These are phyloP conservation scores for Paracyclopina nana DNA, from an alignment of 1,140 invertebrate species.

Conservation along the genomic window DNA sequence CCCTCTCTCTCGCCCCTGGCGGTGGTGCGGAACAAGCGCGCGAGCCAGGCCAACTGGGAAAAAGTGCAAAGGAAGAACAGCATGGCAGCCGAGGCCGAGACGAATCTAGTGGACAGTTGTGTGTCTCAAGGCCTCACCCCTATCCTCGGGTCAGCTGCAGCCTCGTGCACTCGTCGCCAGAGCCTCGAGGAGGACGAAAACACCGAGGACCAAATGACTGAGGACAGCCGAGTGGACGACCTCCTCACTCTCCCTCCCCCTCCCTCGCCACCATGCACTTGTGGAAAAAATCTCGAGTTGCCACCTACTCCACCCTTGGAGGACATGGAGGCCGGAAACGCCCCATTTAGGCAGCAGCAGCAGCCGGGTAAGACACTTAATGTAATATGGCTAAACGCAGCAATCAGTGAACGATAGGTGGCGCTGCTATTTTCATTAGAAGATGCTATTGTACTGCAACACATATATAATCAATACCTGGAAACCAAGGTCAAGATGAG, in stretches of 20 bases:
- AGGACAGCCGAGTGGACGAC: neutral
- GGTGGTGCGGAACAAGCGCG: neutral
- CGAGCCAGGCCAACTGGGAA: constrained; percentile 2
- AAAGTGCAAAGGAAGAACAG: neutral
- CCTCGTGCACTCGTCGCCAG: neutral
- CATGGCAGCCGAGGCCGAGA: too few species aligned
- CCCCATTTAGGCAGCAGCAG: too few species aligned
- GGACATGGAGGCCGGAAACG: too few species aligned
- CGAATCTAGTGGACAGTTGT: too few species aligned
- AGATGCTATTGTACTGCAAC: too few species aligned
- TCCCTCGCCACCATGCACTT: constrained; percentile 2
- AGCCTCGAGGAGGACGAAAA: neutral
- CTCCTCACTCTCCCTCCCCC: neutral
- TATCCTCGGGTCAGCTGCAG: neutral
- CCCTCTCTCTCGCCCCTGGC: neutral
- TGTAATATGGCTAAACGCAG: too few species aligned
- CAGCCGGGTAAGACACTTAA: too few species aligned
- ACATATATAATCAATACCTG: too few species aligned
- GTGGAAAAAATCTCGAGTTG: neutral
- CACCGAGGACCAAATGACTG: neutral
- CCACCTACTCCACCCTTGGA: neutral
- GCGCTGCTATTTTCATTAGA: too few species aligned
- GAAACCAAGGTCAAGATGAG: too few species aligned
- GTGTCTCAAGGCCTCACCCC: neutral
- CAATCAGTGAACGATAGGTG: too few species aligned